A percentile compares a stretch with the other conserved stretches of the same genome.
These are phyloP conservation scores for Bothrops alternatus DNA, from an alignment of 2,797 vertebrate species.

Conservation along the genomic window DNA sequence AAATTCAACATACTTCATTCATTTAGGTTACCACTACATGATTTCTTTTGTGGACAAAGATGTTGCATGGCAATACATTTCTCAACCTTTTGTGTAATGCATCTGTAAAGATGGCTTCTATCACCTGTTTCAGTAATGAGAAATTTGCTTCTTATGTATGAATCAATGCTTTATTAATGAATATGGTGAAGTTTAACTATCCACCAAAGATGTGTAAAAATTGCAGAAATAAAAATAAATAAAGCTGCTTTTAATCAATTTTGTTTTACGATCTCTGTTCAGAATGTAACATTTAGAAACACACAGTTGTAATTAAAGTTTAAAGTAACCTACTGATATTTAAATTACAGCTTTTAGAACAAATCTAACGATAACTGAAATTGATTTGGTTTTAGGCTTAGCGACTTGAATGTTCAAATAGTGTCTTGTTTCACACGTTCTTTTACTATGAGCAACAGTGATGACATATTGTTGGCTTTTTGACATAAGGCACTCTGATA, in stretches of 20 bases:
- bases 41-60: not conserved
- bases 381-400: constrained; percentile 72
- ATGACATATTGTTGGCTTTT: constrained; percentile 65
- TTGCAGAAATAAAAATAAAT: constrained; percentile 80
- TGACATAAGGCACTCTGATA: constrained; percentile 80
- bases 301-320: constrained; percentile 60
- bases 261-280: constrained; percentile 70
- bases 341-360: constrained; percentile 67
- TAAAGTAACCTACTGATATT: constrained; percentile 63
- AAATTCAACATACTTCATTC: not conserved
- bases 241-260: constrained; percentile 75
- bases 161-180: constrained; percentile 75
- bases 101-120: constrained; percentile 43
- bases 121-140: constrained; percentile 54
- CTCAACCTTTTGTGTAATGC: not conserved
- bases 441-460: constrained; percentile 63
- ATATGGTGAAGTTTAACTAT: constrained; percentile 69
- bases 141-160: constrained; percentile 64
- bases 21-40: not conserved
- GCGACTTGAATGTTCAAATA: constrained; percentile 72
- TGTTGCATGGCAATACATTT: not conserved
- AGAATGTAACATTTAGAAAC: constrained; percentile 64
- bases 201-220: constrained; percentile 74
- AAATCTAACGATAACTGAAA: constrained; percentile 64
- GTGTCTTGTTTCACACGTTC: constrained; percentile 60